phyloP scores from a whole-genome alignment of 2,888 invertebrate species.

The Amphiduros pacificus region DNA sequence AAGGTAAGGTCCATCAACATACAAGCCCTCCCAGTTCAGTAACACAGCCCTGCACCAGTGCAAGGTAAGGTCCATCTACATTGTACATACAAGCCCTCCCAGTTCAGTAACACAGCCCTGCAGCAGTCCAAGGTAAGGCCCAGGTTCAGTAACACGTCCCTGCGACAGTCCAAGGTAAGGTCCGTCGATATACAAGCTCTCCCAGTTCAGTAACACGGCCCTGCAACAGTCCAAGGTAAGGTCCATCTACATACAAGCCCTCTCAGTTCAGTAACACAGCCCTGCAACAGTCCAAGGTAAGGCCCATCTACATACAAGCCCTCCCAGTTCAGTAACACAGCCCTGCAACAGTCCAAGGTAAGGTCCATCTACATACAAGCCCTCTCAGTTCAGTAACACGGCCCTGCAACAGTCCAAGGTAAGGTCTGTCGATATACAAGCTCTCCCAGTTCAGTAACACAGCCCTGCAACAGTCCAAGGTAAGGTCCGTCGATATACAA shows the following conservation, averaged over 20 bases:
- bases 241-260: conserved; percentile 82
- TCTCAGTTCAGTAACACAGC: conserved; percentile 85
- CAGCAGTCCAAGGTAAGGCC: conserved; percentile 78
- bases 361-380: conserved; percentile 78
- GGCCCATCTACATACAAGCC: conserved; percentile 80
- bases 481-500: no score
- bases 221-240: conserved; percentile 79
- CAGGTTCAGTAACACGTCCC: no score
- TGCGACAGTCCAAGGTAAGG: no score
- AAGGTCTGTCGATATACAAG: conserved; percentile 68
- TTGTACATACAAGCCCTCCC: conserved; percentile 79
- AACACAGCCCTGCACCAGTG: no score
- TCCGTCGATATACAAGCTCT: conserved; percentile 87
- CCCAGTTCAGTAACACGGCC: conserved; percentile 84
- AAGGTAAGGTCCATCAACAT: no score
- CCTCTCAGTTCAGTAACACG: conserved; percentile 81
- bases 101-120: conserved; percentile 85
- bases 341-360: conserved; percentile 83
- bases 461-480: conserved; percentile 86
- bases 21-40: no score
- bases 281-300: conserved; percentile 79
- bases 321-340: conserved; percentile 81
- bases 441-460: conserved; percentile 84
- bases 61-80: no score
- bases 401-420: conserved; percentile 86